Percentiles rank a stretch among this genome's conserved stretches.
phyloP scores from a whole-genome alignment of 2,113 vertebrate species.

The Neodontobutis hainanensis region DNA sequence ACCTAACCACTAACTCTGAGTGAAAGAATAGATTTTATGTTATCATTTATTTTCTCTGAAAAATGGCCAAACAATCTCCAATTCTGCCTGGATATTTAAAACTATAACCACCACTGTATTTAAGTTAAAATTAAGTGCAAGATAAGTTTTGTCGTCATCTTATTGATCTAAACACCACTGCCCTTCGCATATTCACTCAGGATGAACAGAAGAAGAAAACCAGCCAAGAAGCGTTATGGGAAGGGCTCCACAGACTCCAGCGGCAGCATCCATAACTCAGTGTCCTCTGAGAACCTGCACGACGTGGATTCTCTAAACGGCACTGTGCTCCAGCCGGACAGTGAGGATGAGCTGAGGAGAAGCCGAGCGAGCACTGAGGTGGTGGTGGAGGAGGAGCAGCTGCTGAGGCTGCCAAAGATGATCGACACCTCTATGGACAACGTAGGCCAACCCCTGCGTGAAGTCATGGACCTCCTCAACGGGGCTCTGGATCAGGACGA shows the following conservation, averaged over 20 bases:
- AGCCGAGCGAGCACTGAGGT: constrained; percentile 52
- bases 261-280: constrained; percentile 74
- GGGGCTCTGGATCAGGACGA: constrained; percentile 80
- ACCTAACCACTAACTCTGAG: no score
- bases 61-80: no score
- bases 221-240: constrained; percentile 81
- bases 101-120: no score
- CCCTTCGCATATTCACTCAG: constrained; percentile 60
- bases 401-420: constrained; percentile 86
- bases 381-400: constrained; percentile 46
- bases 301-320: constrained; percentile 46
- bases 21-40: no score
- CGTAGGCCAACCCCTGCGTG: constrained; percentile 87
- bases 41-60: no score
- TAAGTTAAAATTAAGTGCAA: no score
- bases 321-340: constrained; percentile 35
- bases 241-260: constrained; percentile 72
- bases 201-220: constrained; percentile 89
- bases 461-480: constrained; percentile 87
- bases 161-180: no score
- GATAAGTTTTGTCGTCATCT: no score
- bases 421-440: constrained; percentile 92
- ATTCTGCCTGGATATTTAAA: no score
- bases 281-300: constrained; percentile 69
- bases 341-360: constrained; percentile 42